Percentiles rank a stretch among this genome's conserved stretches.
These are phyloP conservation scores for Andrena hattorfiana DNA, from an alignment of 2,888 invertebrate species.

Conservation along the genomic window DNA sequence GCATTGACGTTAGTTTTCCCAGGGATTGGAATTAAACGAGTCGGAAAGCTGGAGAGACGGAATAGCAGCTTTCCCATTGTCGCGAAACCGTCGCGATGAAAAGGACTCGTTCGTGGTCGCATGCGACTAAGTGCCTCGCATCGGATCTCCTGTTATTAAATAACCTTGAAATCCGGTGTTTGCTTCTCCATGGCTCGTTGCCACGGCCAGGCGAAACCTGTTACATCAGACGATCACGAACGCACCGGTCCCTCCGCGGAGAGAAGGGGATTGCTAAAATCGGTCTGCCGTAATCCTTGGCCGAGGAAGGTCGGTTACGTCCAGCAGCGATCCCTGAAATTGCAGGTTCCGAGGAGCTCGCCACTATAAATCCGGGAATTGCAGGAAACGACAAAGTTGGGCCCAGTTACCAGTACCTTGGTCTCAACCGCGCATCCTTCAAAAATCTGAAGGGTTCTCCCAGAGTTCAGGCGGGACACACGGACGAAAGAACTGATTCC, in stretches of 20 bases:
- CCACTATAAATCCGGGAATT: conserved; percentile 50
- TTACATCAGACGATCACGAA: conserved; percentile 59
- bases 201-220: conserved; percentile 54
- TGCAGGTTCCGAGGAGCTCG: conserved; percentile 53
- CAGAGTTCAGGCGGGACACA: no score
- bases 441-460: not conserved
- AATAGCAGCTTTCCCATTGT: not conserved
- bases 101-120: conserved; percentile 25
- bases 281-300: conserved; percentile 59
- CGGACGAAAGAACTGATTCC: no score
- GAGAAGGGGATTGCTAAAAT: conserved; percentile 48
- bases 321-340: conserved; percentile 49
- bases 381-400: conserved; percentile 30
- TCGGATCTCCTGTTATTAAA: conserved; percentile 47
- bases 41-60: no score
- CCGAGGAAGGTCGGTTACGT: conserved; percentile 56
- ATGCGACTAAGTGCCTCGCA: conserved; percentile 17
- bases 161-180: conserved; percentile 53
- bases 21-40: no score
- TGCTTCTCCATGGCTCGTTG: conserved; percentile 49
- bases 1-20: no score
- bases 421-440: conserved; percentile 28
- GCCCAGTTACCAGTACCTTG: not conserved
- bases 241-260: conserved; percentile 15
- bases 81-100: conserved; percentile 8